Evolutionary conservation across 1,140 invertebrate genomes (phyloP).

Genomic region (Drosophila subobscura): DNA sequence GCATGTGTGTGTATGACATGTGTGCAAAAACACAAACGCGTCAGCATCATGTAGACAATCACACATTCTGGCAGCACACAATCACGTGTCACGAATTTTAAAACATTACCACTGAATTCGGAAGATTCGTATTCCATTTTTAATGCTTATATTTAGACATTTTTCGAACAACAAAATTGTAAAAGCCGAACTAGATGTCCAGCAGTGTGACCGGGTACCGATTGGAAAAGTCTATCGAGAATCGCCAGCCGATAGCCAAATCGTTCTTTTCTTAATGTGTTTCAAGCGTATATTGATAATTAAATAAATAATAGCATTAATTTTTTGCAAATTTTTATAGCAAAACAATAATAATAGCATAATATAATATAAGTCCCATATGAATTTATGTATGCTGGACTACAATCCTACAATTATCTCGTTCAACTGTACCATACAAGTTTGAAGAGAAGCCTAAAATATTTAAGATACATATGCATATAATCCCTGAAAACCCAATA

Average conservation of each 20-base stretch:
- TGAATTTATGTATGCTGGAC: too few species aligned
- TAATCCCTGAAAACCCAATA: too few species aligned
- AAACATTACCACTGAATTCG: conserved; percentile 43
- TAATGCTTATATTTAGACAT: conserved; percentile 30
- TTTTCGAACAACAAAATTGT: conserved; percentile 33
- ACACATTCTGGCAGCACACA: neutral
- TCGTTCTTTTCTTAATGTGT: neutral
- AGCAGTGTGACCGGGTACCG: neutral
- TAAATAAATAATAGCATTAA: too few species aligned
- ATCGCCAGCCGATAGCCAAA: too few species aligned
- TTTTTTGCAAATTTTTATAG: too few species aligned
- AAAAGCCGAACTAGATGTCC: conserved; percentile 28
- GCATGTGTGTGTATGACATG: conserved; percentile 31
- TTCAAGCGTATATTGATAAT: too few species aligned
- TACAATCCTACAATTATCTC: too few species aligned
- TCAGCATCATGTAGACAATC: conserved; percentile 9
- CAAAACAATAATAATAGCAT: too few species aligned
- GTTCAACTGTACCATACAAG: too few species aligned
- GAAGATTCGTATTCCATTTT: conserved; percentile 52
- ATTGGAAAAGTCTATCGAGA: neutral
- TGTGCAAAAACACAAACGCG: conserved; percentile 43
- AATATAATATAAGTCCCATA: too few species aligned
- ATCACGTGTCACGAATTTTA: neutral
- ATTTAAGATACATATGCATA: too few species aligned
- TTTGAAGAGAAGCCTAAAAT: too few species aligned